These are phyloP conservation scores for Seriola dumerili DNA, from an alignment of 2,113 vertebrate species.

Conservation along the genomic window DNA sequence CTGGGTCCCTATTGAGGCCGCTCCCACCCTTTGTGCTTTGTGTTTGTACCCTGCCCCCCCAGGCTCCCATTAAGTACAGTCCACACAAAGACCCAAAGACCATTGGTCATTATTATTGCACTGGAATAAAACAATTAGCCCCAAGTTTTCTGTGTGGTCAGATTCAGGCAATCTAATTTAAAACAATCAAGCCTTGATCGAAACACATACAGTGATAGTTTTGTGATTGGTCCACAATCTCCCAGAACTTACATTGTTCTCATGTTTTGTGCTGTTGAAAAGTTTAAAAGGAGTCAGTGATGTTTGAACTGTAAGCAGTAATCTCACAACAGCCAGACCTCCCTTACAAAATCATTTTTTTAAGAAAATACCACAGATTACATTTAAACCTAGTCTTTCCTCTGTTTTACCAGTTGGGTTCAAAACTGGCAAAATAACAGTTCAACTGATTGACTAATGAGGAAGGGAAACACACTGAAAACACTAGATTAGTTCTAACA, in stretches of 20 bases:
- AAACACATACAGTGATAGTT: no score
- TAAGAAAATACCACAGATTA: no score
- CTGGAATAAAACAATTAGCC: not conserved
- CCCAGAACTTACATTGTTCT: not conserved
- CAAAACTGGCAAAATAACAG: not conserved
- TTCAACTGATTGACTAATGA: not conserved
- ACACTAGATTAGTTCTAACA: not conserved
- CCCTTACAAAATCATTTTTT: no score
- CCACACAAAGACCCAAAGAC: not conserved
- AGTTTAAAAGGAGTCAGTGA: no score
- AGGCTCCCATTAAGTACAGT: no score
- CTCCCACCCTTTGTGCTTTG: not conserved
- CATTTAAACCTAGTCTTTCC: no score
- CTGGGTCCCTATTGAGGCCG: not conserved
- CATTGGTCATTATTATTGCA: not conserved
- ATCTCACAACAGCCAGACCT: no score
- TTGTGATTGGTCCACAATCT: no score
- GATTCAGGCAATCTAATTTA: not conserved
- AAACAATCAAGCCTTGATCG: no score
- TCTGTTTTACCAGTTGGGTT: not conserved
- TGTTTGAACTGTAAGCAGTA: no score
- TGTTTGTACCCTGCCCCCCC: not conserved
- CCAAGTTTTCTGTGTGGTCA: not conserved
- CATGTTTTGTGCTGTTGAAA: not conserved
- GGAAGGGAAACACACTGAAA: not conserved